Conservation (phyloP, 2,888 invertebrate species). For the Tribolium freemani region DNA sequence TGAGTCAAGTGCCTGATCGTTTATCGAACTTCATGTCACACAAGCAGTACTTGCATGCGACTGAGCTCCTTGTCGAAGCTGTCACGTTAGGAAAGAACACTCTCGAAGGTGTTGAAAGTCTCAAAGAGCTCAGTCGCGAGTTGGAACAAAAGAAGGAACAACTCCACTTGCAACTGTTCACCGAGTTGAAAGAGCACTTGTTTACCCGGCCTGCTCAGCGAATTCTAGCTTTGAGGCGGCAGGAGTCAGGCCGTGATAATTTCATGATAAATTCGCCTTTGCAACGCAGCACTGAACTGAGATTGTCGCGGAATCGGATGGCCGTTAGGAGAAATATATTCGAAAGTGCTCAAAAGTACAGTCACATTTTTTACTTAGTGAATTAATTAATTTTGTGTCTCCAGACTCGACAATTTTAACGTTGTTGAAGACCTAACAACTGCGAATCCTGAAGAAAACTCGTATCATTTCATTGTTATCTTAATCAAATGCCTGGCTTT, state of each 20-base stretch:
- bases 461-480: slow-evolving; percentile 81
- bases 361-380: not conserved
- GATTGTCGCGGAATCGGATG: slow-evolving; percentile 72
- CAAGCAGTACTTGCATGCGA: slow-evolving; percentile 88
- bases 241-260: slow-evolving; percentile 73
- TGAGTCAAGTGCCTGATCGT: slow-evolving; percentile 81
- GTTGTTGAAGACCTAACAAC: slow-evolving; percentile 73
- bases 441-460: slow-evolving; percentile 74
- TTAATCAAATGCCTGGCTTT: slow-evolving; percentile 89
- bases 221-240: slow-evolving; percentile 70
- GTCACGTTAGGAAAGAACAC: slow-evolving; percentile 78
- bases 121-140: slow-evolving; percentile 84
- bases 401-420: slow-evolving; percentile 61
- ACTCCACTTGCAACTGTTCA: slow-evolving; percentile 77
- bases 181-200: slow-evolving; percentile 80
- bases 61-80: slow-evolving; percentile 83
- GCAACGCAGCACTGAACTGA: slow-evolving; percentile 72
- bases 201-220: slow-evolving; percentile 70
- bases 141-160: slow-evolving; percentile 79
- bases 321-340: slow-evolving; percentile 72
- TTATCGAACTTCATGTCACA: slow-evolving; percentile 76
- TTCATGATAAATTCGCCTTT: slow-evolving; percentile 69
- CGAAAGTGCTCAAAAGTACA: slow-evolving; percentile 61
- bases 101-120: slow-evolving; percentile 85
- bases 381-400: not conserved